A percentile compares a stretch with the other conserved stretches of the same genome.
Conservation (phyloP, 2,113 vertebrate genomes). For the Nothobranchius furzeri region DNA sequence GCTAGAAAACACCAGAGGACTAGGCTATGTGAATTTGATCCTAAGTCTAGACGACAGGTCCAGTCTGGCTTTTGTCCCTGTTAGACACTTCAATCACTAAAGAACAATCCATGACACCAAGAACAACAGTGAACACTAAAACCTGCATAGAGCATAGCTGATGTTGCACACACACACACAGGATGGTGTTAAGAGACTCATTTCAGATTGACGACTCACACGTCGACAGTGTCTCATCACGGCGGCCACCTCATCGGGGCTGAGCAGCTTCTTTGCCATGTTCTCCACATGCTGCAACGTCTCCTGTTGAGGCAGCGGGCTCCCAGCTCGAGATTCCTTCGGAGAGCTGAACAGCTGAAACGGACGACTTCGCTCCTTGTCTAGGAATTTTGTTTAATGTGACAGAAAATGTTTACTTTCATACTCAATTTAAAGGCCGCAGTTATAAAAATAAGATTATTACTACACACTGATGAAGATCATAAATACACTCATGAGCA, state of each 20-base stretch:
- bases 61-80: constrained; percentile 52
- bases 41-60: constrained; percentile 49
- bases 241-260: constrained; percentile 86
- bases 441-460: no score
- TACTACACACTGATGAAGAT: no score
- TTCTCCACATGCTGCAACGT: constrained; percentile 84
- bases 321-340: constrained; percentile 70
- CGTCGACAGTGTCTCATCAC: constrained; percentile 90
- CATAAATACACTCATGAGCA: not conserved
- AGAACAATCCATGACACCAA: constrained; percentile 15
- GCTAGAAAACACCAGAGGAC: constrained; percentile 4
- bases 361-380: constrained; percentile 65
- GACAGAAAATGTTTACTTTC: not conserved
- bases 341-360: constrained; percentile 72
- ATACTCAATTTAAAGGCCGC: no score
- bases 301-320: constrained; percentile 54
- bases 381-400: constrained; percentile 40
- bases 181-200: not conserved
- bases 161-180: constrained; percentile 17
- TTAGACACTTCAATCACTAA: constrained; percentile 23
- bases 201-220: constrained; percentile 74
- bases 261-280: constrained; percentile 85
- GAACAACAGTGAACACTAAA: constrained; percentile 22
- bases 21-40: constrained; percentile 40
- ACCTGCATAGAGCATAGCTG: not conserved